Conservation (phyloP, 2,113 vertebrate species). For the Perognathus longimembris region DNA sequence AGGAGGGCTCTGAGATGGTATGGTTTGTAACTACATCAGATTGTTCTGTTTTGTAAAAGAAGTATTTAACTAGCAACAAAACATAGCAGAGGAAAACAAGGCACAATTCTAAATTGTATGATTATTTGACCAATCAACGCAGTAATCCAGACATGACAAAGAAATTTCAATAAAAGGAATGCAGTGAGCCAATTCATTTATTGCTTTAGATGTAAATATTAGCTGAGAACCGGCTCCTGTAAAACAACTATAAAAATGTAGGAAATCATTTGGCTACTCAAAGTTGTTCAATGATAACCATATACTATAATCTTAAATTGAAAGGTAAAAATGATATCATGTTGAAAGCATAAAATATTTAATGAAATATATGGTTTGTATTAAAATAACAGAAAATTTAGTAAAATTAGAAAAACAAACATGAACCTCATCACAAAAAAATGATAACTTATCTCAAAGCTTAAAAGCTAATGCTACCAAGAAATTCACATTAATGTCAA, state of each 20-base stretch:
- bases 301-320: not conserved
- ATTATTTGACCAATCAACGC: not conserved
- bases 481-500: not conserved
- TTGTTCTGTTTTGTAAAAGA: not conserved
- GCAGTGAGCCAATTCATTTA: not conserved
- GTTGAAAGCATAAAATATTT: not conserved
- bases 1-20: not conserved
- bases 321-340: not conserved
- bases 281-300: not conserved
- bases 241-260: not conserved
- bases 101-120: not conserved
- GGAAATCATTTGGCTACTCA: not conserved
- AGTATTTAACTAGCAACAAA: not conserved
- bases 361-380: not conserved
- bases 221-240: not conserved
- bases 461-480: not conserved
- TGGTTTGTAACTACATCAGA: not conserved
- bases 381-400: slow-evolving; percentile 13
- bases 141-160: slow-evolving; percentile 6
- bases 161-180: slow-evolving; percentile 32
- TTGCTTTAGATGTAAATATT: not conserved
- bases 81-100: not conserved
- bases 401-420: not conserved
- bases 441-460: not conserved
- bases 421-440: not conserved